A percentile compares a stretch with the other conserved stretches of the same genome.
Evolutionary conservation across 2,113 vertebrate genomes (phyloP).

Genomic region (Ellobius talpinus): DNA sequence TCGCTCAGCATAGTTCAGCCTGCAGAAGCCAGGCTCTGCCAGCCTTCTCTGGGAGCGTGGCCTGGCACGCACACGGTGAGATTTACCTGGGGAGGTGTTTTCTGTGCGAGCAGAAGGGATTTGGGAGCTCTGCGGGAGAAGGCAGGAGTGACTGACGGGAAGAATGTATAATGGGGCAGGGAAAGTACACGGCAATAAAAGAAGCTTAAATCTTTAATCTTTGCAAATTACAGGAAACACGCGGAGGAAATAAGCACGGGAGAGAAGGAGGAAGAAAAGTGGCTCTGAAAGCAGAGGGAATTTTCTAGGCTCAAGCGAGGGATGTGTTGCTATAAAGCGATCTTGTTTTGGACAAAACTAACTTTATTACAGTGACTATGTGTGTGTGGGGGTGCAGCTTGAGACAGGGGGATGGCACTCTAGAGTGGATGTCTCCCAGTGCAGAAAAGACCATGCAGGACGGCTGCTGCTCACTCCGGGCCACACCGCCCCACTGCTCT

Average conservation of each 20-base stretch:
- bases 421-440: not conserved
- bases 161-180: constrained; percentile 62
- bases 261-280: constrained; percentile 37
- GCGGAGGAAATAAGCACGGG: constrained; percentile 55
- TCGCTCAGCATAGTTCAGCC: not conserved
- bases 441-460: not conserved
- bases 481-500: not conserved
- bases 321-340: not conserved
- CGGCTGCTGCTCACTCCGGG: rapidly evolving
- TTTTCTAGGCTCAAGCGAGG: constrained; percentile 67
- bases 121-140: not conserved
- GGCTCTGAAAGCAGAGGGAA: constrained; percentile 36
- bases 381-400: not conserved
- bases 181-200: constrained; percentile 61
- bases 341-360: not conserved
- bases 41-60: not conserved
- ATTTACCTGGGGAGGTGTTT: constrained; percentile 5
- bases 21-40: not conserved
- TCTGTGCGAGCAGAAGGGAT: not conserved
- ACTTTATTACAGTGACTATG: constrained; percentile 16
- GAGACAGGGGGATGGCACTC: not conserved
- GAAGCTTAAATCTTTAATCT: constrained; percentile 79
- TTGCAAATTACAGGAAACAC: constrained; percentile 74
- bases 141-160: not conserved
- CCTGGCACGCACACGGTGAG: not conserved